Base-by-base conservation (phyloP, 2,888 invertebrate genomes). In the Eupithecia vulgata region DNA sequence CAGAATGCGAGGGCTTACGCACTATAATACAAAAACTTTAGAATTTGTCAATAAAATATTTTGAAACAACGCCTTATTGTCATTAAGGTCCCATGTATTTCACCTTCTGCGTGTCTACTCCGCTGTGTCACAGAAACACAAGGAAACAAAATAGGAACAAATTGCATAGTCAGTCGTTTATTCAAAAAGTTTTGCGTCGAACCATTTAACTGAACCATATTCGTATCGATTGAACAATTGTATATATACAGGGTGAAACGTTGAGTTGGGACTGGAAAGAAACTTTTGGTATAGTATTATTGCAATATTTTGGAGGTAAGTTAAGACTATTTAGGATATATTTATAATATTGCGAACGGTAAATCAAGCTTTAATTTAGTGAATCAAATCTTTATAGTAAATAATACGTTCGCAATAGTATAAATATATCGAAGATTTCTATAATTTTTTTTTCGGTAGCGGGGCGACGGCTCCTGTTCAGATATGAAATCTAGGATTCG, bases 71-170 rank as follows among this genome's bases (percentile, higher is more conserved):
- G 17, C n/a, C 17, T 45, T 8, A 7, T 45, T 45, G 17, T 1
- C 17, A 17, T 15, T 17, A 45, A 5, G 13, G 30, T 30, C 17
- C 0, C 45, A n/a, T 45, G 48, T 64, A 70, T 13, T 37, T 66
- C 6, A 15, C 12, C 12, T 62, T 35, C 73, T 71, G 15, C 5
- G 37, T 7, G 37, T 34, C 48, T 2, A 30, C 30, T 59, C 21
- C 37, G 42, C 78, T 79, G 61, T 72, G 76, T 40, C 66, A 35
- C 71, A n/a, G 70, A 78, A 73, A 75, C 73, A 64, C 59, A 76
- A 75, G 76, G 71, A 76, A 78, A 79, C 78, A 78, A 78, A 75
- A 80, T 75, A 78, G 57, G 75, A 78, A 77, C 78, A 76, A 80
- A 80, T 78, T 78, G 80, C 72, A 76, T 71, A 73, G 72, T 74